A percentile compares a stretch with the other conserved stretches of the same genome.
phyloP scores from a whole-genome alignment of 2,888 invertebrate species.

The Muschampia plurimacula region DNA sequence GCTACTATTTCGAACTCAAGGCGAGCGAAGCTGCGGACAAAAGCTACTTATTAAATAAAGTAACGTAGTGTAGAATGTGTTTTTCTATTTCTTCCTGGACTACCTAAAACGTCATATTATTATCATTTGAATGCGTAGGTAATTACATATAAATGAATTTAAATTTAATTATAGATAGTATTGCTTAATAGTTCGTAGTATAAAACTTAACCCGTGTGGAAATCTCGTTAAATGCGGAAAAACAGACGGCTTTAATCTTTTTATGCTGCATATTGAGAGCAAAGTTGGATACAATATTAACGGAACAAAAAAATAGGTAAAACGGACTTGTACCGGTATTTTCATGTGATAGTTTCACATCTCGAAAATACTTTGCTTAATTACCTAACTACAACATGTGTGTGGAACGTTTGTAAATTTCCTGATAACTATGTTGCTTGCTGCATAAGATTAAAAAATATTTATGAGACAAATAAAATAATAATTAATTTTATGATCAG shows the following conservation, averaged over 20 bases:
- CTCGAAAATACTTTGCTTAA: not conserved
- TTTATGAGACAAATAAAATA: too few species aligned
- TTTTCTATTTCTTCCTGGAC: too few species aligned
- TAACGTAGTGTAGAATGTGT: not conserved
- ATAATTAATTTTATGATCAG: too few species aligned
- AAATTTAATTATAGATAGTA: conserved; percentile 13
- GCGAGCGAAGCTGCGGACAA: too few species aligned
- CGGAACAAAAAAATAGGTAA: not conserved
- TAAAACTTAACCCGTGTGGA: not conserved
- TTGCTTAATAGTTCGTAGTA: conserved; percentile 7
- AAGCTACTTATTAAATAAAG: not conserved
- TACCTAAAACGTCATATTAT: not conserved
- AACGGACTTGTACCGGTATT: not conserved
- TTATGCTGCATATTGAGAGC: not conserved
- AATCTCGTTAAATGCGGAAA: not conserved
- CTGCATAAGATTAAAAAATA: too few species aligned
- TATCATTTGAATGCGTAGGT: not conserved
- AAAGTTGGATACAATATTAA: not conserved
- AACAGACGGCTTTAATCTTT: conserved; percentile 2
- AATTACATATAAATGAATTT: not conserved
- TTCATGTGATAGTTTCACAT: too few species aligned
- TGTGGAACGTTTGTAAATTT: not conserved
- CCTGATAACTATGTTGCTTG: too few species aligned
- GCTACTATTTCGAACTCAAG: too few species aligned
- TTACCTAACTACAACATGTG: not conserved